Evolutionary conservation across 2,113 vertebrate genomes (phyloP), one percentile per base, ranked within the genome.

Genomic region (Fregata magnificens): DNA sequence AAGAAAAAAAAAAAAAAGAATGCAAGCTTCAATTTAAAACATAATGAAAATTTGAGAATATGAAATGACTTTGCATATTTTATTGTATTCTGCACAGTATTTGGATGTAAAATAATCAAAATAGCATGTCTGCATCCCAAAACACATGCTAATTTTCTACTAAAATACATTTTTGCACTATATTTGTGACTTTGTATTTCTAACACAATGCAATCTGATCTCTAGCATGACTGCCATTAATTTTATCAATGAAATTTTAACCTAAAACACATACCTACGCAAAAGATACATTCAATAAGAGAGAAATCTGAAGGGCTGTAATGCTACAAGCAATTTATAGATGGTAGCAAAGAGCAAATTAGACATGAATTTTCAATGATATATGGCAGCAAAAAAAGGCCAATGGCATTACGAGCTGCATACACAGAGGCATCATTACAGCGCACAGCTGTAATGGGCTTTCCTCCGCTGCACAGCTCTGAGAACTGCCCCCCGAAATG

Each of bases 331-430:
- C 38, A 93, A 96, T 94, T 94, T 95, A 82, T 40, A 96, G 92
- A 85, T 91, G 78, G 90, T 96, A 93, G 92, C 88, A 94, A 91
- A 96, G 90, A 88, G 90, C 82, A 97, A 88, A 97, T 86, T 25
- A 83, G 82, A 81, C 38, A 19, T 36, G 32, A 84, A 77, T 94
- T 73, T 90, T 67, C 90, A 86, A 16, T 93, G 29, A 88, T 73
- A 59, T 10, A 50, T 42, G 45, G 87, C 70, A 92, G 74, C 8
- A 59, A 82, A 91, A 61, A 71, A 67, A 63, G 58, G 45, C 59
- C 85, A 86, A 7, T 38, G 69, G 32, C 49, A 70, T 74, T 74
- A 50, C 1, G 3, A 92, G 58, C 55, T 86, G 85, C 49, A 86
- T 67, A 69, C 12, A 56, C 0, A 87, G 73, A 87, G 79, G 40